Evolutionary conservation across 1,140 invertebrate species (phyloP), one percentile per base, ranked within the genome.

Genomic region (Papilio polyxenes): DNA sequence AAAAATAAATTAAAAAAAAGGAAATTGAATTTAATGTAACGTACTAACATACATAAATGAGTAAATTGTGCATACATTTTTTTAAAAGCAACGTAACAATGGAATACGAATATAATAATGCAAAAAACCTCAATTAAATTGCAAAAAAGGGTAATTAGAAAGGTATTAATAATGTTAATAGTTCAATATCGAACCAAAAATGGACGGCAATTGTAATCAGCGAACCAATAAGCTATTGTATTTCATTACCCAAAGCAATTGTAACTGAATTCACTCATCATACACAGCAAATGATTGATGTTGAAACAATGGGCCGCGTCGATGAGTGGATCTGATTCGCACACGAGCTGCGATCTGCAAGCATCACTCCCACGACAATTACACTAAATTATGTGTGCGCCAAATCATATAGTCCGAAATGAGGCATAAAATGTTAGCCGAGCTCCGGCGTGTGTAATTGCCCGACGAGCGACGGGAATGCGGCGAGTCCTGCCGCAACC

Each of bases 391-490:
- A 90, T 85, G 87, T 89, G 85, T 88, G 85, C 90, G 88, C 88
- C 89, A 94, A 93, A 94, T 93, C 92, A 93, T 92, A 92, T 84
- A 90, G 85, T 91, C 90, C 89, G 86, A 91, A 92, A 93, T 92
- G 89, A 92, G 91, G 92, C 91, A 92, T 92, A 90, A 94, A 93
- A 94, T 91, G 90, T 92, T 91, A 92, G 89, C 87, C 82, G 87
- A 88, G 86, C 87, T 89, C 90, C 91, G 91, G 87, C 91, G 89
- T 90, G 89, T 89, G 91, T 94, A 94, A 94, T 94, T 94, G 91
- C 90, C 91, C 89, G 89, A 81, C 91, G 89, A 90, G 92, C 89
- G 89, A 82, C 91, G 89, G 89, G 92, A 94, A 92, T 92, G 92
- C 89, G 92, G 90, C 91, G 87, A 86, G 90, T 90, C 90, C 92